These are phyloP conservation scores for Scaptomyza montana DNA, from an alignment of 1,140 invertebrate genomes.

Conservation along the genomic window DNA sequence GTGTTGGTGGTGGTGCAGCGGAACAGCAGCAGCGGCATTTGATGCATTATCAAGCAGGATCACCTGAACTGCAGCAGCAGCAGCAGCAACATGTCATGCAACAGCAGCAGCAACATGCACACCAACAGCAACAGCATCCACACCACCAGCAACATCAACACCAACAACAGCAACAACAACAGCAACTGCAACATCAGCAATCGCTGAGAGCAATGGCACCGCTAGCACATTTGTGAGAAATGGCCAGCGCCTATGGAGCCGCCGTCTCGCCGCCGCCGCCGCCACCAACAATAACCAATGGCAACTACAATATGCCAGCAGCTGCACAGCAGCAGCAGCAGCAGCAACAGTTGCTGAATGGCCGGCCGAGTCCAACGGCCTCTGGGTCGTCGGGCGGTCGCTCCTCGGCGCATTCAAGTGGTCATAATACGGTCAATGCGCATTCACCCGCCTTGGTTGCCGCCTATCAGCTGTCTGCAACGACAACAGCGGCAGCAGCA, in stretches of 20 bases:
- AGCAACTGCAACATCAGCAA: slow-evolving; percentile 85
- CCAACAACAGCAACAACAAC: slow-evolving; percentile 75
- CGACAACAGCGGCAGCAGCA: slow-evolving; percentile 14
- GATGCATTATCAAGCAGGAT: slow-evolving; percentile 80
- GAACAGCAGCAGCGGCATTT: slow-evolving; percentile 84
- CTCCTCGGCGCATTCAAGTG: slow-evolving; percentile 79
- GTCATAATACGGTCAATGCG: slow-evolving; percentile 64
- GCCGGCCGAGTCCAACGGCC: slow-evolving; percentile 75
- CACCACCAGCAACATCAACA: slow-evolving; percentile 82
- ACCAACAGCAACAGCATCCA: slow-evolving; percentile 83
- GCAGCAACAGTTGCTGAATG: slow-evolving; percentile 61
- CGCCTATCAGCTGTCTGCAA: slow-evolving; percentile 63
- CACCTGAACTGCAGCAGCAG: slow-evolving; percentile 83
- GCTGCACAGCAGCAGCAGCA: slow-evolving; percentile 50
- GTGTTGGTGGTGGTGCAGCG: slow-evolving; percentile 61
- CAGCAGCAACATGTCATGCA: slow-evolving; percentile 72
- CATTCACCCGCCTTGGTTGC: slow-evolving; percentile 80
- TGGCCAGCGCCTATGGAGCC: slow-evolving; percentile 80
- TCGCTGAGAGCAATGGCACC: slow-evolving; percentile 88
- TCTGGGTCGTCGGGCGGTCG: slow-evolving; percentile 74
- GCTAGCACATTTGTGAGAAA: slow-evolving; percentile 91
- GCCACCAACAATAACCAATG: slow-evolving; percentile 31
- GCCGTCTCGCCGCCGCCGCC: slow-evolving; percentile 57
- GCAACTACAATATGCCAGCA: slow-evolving; percentile 15
- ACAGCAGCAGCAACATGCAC: slow-evolving; percentile 80